These are phyloP conservation scores for Synaphobranchus kaupii DNA, from an alignment of 2,797 vertebrate species.

Conservation along the genomic window DNA sequence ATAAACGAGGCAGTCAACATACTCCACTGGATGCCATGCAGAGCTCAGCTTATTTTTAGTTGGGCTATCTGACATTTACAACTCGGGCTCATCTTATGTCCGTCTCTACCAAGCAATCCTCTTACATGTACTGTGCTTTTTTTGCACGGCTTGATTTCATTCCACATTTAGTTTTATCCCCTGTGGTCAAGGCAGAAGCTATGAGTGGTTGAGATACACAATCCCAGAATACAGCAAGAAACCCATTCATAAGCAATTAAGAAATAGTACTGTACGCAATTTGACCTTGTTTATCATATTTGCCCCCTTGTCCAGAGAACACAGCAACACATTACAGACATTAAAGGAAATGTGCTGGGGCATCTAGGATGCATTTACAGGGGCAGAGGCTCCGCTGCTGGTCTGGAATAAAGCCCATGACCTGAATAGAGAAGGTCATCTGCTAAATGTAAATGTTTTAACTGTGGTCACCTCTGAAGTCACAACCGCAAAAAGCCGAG, in stretches of 20 bases:
- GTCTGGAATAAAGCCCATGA: not conserved
- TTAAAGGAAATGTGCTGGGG: not conserved
- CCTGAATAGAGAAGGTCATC: not conserved
- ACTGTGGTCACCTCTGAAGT: not conserved
- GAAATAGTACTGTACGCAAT: not conserved
- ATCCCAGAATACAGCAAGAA: not conserved
- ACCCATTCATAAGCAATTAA: not conserved
- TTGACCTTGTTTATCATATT: not conserved
- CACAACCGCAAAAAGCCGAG: not conserved
- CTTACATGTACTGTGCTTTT: not conserved
- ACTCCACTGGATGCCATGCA: conserved; percentile 43
- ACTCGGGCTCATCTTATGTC: conserved; percentile 63
- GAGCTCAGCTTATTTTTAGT: conserved; percentile 71
- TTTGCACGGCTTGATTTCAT: conserved; percentile 43
- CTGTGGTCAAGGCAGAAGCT: not conserved
- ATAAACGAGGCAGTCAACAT: conserved; percentile 44
- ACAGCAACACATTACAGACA: not conserved
- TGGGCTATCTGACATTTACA: conserved; percentile 75
- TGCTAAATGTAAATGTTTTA: not conserved
- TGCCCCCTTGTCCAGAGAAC: not conserved
- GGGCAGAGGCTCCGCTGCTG: not conserved
- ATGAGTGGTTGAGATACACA: not conserved
- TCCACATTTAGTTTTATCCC: not conserved
- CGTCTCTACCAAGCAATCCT: not conserved
- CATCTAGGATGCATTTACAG: not conserved